These are phyloP conservation scores for Spatulosminthurus flaviceps DNA, from an alignment of 2,888 invertebrate species.

Conservation along the genomic window DNA sequence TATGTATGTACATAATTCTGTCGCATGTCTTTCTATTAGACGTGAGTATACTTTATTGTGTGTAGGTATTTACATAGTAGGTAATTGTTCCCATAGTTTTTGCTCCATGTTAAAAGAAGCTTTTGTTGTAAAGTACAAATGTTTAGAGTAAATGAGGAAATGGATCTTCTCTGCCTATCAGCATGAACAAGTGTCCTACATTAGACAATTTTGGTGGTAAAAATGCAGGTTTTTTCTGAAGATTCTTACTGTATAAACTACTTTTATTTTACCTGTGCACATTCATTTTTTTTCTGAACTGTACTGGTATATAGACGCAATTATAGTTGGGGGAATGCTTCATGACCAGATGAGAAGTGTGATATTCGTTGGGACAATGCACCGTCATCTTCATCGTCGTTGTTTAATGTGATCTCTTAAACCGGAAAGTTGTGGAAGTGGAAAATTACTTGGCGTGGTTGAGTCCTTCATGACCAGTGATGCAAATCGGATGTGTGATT, in stretches of 20 bases:
- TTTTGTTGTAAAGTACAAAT: too few relatives aligned
- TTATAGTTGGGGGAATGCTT: not conserved
- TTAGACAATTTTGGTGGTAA: not conserved
- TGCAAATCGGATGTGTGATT: constrained; percentile 12
- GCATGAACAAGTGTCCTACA: not conserved
- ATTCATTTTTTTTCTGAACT: not conserved
- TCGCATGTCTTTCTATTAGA: too few relatives aligned
- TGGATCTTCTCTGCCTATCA: not conserved
- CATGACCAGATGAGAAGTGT: too few relatives aligned
- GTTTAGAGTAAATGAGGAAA: too few relatives aligned
- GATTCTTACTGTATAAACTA: not conserved
- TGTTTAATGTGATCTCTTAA: not conserved
- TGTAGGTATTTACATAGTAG: too few relatives aligned
- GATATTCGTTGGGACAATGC: too few relatives aligned
- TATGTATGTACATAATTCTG: too few relatives aligned
- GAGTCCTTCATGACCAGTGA: constrained; percentile 4
- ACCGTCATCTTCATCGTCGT: too few relatives aligned
- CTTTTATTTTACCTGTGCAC: not conserved
- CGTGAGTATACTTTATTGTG: too few relatives aligned
- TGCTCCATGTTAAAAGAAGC: too few relatives aligned
- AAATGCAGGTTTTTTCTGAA: not conserved
- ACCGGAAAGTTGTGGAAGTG: constrained; percentile 5
- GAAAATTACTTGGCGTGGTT: not conserved
- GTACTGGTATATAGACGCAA: not conserved
- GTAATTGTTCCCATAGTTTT: too few relatives aligned